Conservation (phyloP, 2,888 invertebrate species). For the Nymphalis c-album region DNA sequence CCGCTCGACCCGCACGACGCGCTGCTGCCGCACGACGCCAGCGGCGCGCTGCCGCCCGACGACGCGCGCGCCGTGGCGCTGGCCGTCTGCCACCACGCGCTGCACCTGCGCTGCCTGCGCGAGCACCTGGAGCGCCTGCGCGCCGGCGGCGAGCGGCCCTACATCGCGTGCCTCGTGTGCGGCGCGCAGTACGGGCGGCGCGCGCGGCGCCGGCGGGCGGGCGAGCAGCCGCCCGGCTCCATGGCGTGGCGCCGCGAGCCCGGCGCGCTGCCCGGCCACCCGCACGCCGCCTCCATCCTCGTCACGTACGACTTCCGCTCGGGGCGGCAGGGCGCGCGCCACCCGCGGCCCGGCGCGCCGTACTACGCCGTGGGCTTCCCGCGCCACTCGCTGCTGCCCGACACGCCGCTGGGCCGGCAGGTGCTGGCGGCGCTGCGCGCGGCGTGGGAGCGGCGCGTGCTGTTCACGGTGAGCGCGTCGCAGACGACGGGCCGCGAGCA, state of each 20-base stretch:
- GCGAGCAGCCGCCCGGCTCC: constrained; percentile 79
- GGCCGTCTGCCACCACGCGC: constrained; percentile 88
- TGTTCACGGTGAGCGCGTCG: constrained; percentile 93
- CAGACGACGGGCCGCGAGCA: constrained; percentile 95
- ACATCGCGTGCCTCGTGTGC: constrained; percentile 93
- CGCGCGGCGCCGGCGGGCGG: constrained; percentile 74
- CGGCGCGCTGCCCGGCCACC: constrained; percentile 81
- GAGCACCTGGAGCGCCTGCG: constrained; percentile 79
- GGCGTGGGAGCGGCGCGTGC: constrained; percentile 91
- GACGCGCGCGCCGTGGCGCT: constrained; percentile 82
- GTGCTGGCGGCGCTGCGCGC: constrained; percentile 88
- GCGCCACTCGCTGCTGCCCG: constrained; percentile 90
- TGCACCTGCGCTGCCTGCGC: constrained; percentile 90
- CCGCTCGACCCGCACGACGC: constrained; percentile 83
- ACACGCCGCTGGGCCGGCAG: constrained; percentile 88
- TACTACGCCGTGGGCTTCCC: constrained; percentile 95
- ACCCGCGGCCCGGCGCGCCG: constrained; percentile 91
- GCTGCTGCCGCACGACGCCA: constrained; percentile 78
- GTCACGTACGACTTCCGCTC: constrained; percentile 87
- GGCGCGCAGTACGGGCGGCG: constrained; percentile 89
- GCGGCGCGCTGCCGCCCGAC: constrained; percentile 57
- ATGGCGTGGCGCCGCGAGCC: constrained; percentile 91
- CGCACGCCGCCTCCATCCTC: constrained; percentile 87
- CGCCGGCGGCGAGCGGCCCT: constrained; percentile 72
- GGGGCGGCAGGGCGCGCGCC: constrained; percentile 89